Percentiles rank a stretch among this genome's conserved stretches.
These are phyloP conservation scores for Eupristina koningsbergeri DNA, from an alignment of 1,140 invertebrate species.

Conservation along the genomic window DNA sequence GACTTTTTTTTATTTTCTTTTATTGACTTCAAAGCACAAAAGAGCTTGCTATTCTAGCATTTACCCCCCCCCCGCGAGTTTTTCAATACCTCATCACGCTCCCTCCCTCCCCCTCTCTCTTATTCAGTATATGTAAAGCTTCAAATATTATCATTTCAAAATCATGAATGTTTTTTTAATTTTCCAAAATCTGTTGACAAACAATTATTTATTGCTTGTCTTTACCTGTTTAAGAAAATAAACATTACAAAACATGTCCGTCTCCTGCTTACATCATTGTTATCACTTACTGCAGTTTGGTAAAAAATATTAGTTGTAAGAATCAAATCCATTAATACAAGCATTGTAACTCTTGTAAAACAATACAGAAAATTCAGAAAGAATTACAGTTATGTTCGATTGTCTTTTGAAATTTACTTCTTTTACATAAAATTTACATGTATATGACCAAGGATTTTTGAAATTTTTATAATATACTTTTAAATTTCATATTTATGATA, in stretches of 20 bases:
- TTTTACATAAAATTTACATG: too few relatives aligned
- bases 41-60: conserved; percentile 3
- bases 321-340: too few relatives aligned
- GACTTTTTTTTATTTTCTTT: conserved; percentile 58
- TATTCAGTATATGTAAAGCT: neutral
- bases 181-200: neutral
- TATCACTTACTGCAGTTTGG: too few relatives aligned
- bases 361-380: too few relatives aligned
- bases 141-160: neutral
- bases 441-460: too few relatives aligned
- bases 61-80: conserved; percentile 4
- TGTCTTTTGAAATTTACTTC: too few relatives aligned
- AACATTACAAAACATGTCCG: neutral
- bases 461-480: too few relatives aligned
- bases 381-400: too few relatives aligned
- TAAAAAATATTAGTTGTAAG: too few relatives aligned
- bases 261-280: neutral
- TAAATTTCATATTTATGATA: too few relatives aligned
- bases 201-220: neutral
- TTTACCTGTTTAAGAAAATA: neutral
- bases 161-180: conserved; percentile 14
- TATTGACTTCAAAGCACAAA: conserved; percentile 44
- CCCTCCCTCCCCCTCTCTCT: neutral
- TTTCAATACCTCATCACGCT: neutral
- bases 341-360: too few relatives aligned